Percentiles rank a stretch among this genome's conserved stretches.
Conservation (phyloP, 37 sponge, comb jelly and placozoan genomes). For the Halisarca cf. caerulea region DNA sequence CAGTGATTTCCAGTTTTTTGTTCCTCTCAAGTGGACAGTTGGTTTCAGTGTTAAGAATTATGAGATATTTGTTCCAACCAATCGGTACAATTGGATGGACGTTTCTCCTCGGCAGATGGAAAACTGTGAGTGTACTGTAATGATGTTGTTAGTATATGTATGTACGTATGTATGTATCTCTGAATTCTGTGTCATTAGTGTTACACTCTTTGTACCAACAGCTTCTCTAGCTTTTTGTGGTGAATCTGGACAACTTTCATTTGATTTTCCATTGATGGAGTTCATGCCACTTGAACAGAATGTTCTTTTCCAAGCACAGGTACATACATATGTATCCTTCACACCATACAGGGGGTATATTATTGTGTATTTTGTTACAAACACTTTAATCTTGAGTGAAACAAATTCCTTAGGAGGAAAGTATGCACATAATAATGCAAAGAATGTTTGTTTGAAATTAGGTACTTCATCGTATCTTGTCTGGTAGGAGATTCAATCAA, state of each 20-base stretch:
- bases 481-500: too few species aligned
- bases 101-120: slow-evolving; percentile 30
- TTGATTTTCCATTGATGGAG: slow-evolving; percentile 68
- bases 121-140: slow-evolving; percentile 66
- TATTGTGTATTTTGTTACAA: too few species aligned
- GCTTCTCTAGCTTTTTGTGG: slow-evolving; percentile 81
- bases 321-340: too few species aligned
- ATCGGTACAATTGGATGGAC: slow-evolving; percentile 86
- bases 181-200: neutral
- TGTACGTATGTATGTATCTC: neutral
- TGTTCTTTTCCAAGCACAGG: slow-evolving; percentile 62
- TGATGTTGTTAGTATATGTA: too few species aligned
- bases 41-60: slow-evolving; percentile 41
- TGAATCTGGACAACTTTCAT: slow-evolving; percentile 54
- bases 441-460: too few species aligned
- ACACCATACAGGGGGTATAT: too few species aligned
- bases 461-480: too few species aligned
- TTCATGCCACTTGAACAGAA: slow-evolving; percentile 64
- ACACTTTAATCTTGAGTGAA: too few species aligned
- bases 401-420: too few species aligned
- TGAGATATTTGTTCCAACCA: slow-evolving; percentile 76
- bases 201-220: slow-evolving; percentile 8
- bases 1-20: slow-evolving; percentile 66
- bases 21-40: slow-evolving; percentile 75
- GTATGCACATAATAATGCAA: too few species aligned